A percentile compares a stretch with the other conserved stretches of the same genome.
Evolutionary conservation across 2,797 vertebrate genomes (phyloP).

Genomic region (Caiman crocodilus): DNA sequence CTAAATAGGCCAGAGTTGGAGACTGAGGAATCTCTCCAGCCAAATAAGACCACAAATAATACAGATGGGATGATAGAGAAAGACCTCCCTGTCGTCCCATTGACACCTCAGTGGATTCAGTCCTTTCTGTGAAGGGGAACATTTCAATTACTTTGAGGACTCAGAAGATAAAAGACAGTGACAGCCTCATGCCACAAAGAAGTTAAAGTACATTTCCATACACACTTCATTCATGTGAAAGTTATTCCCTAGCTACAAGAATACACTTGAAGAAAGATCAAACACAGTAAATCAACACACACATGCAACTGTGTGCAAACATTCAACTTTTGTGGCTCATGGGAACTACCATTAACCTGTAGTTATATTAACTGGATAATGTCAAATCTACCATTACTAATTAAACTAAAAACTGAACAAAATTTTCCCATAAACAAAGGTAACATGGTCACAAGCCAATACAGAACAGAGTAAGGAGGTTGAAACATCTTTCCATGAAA

Average conservation of each 20-base stretch:
- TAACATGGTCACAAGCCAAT: neutral
- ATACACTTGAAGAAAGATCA: neutral
- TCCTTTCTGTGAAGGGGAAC: neutral
- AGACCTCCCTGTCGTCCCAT: neutral
- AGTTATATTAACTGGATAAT: neutral
- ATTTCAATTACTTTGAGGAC: neutral
- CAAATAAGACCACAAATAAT: rapidly evolving
- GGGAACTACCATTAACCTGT: neutral
- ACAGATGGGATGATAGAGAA: neutral
- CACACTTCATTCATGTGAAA: neutral
- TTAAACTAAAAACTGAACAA: neutral
- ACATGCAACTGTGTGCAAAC: neutral
- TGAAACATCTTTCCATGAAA: neutral
- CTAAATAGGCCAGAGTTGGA: neutral
- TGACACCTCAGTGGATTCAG: neutral
- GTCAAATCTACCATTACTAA: neutral
- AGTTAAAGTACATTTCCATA: neutral
- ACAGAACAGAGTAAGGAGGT: neutral
- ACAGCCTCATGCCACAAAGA: neutral
- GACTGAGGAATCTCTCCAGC: neutral
- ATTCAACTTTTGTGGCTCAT: neutral
- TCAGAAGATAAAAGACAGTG: neutral
- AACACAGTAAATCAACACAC: neutral
- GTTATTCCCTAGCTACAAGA: neutral
- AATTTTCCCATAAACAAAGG: neutral